A percentile compares a stretch with the other conserved stretches of the same genome.
Evolutionary conservation across 2,888 invertebrate genomes (phyloP).

Genomic region (Aphidoletes aphidimyza): DNA sequence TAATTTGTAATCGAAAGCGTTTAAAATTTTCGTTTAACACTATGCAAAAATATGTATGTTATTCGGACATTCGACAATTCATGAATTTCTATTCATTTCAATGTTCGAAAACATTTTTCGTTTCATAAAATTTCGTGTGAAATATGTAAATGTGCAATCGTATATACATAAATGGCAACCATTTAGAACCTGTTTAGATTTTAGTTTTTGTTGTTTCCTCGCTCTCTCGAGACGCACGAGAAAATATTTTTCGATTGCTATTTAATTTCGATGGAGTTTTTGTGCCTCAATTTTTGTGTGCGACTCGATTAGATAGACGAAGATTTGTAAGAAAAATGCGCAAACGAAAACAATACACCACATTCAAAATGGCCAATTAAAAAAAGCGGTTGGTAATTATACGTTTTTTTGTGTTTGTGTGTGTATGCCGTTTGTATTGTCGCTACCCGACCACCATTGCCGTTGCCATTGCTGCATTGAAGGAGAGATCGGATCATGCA

Average conservation of each 20-base stretch:
- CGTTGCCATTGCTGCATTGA: no score
- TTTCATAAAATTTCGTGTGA: constrained; percentile 38
- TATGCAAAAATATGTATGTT: not conserved
- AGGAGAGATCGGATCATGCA: no score
- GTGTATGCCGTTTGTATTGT: not conserved
- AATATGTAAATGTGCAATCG: constrained; percentile 47
- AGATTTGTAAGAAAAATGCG: not conserved
- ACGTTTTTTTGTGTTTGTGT: not conserved
- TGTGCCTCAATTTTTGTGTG: not conserved
- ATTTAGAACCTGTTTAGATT: constrained; percentile 41
- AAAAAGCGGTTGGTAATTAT: not conserved
- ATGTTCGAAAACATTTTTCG: not conserved
- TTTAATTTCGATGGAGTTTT: constrained; percentile 39
- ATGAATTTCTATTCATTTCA: not conserved
- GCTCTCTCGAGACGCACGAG: not conserved
- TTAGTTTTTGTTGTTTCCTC: not conserved
- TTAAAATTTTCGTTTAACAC: no score
- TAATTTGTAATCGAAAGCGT: no score
- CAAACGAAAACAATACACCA: constrained; percentile 15
- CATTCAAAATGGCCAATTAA: constrained; percentile 40
- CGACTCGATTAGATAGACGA: no score
- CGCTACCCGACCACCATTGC: not conserved
- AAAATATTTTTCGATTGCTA: constrained; percentile 21
- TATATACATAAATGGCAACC: constrained; percentile 32
- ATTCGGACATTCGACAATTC: not conserved